Conservation (phyloP, 2,888 invertebrate genomes). For the Pemphredon lugubris region DNA sequence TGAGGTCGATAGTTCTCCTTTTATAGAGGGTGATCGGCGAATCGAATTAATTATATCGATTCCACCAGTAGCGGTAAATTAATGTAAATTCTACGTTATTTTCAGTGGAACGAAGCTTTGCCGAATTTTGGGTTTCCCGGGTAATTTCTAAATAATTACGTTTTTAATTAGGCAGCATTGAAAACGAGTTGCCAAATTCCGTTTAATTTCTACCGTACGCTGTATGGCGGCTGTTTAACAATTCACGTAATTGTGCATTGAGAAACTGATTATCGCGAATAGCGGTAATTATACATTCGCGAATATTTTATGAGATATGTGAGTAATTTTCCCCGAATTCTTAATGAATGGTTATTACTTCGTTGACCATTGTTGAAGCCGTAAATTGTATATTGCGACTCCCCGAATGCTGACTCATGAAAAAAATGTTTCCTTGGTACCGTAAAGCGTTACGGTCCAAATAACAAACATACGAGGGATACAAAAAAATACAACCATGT, state of each 20-base stretch:
- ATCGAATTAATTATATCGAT: too few species aligned
- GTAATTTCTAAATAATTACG: slow-evolving; percentile 49
- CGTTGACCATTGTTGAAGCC: slow-evolving; percentile 27
- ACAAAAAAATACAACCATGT: too few species aligned
- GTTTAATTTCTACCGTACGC: slow-evolving; percentile 45
- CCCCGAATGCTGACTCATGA: slow-evolving; percentile 25
- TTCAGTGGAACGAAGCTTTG: too few species aligned
- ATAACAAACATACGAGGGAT: too few species aligned
- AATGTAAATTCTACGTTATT: neutral
- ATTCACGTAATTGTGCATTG: slow-evolving; percentile 6
- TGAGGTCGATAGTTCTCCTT: too few species aligned
- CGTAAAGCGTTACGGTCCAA: too few species aligned
- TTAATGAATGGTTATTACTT: slow-evolving; percentile 63
- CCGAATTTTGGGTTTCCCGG: slow-evolving; percentile 24
- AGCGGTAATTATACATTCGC: slow-evolving; percentile 44
- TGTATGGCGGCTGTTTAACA: slow-evolving; percentile 27
- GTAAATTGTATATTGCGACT: slow-evolving; percentile 33
- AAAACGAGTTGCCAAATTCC: slow-evolving; percentile 41
- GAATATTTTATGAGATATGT: slow-evolving; percentile 60
- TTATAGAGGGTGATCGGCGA: too few species aligned
- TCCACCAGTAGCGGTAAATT: neutral
- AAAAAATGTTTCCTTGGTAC: too few species aligned
- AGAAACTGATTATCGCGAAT: slow-evolving; percentile 33
- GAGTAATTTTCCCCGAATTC: slow-evolving; percentile 74
- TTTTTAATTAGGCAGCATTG: slow-evolving; percentile 50